Conservation (phyloP, 1,140 invertebrate genomes). For the Drosophila fuyamai region DNA sequence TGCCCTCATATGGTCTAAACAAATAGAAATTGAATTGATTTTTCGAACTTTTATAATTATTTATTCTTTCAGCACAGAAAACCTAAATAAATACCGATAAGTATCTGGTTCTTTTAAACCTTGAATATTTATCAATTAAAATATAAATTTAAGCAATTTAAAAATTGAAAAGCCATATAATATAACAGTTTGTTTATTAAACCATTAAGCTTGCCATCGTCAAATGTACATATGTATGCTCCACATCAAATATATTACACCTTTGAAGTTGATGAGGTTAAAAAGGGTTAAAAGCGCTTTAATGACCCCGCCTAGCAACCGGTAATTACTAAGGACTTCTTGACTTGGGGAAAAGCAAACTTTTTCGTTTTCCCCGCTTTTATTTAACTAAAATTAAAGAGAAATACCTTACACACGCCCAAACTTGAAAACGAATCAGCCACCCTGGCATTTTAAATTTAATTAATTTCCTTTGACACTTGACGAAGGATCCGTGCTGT, state of each 20-base stretch:
- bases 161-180: too few species aligned
- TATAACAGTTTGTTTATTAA: too few species aligned
- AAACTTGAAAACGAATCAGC: slow-evolving; percentile 8
- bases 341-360: slow-evolving; percentile 2
- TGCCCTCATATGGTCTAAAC: not conserved
- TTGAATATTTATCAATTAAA: slow-evolving; percentile 8
- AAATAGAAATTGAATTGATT: slow-evolving; percentile 1
- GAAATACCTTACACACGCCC: slow-evolving; percentile 23
- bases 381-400: slow-evolving; percentile 47
- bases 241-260: too few species aligned
- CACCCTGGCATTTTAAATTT: slow-evolving; percentile 37
- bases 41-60: not conserved
- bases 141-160: not conserved
- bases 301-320: slow-evolving; percentile 44
- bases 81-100: slow-evolving; percentile 1
- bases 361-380: slow-evolving; percentile 25
- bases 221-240: too few species aligned
- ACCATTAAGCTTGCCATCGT: too few species aligned
- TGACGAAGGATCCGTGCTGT: slow-evolving; percentile 39
- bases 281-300: not conserved
- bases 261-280: not conserved
- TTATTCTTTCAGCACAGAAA: not conserved
- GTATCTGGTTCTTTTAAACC: too few species aligned
- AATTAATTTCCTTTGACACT: slow-evolving; percentile 62
- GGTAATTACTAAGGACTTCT: slow-evolving; percentile 41